Evolutionary conservation across 2,888 invertebrate genomes (phyloP).

Genomic region (Pachliopta kotzebuea): DNA sequence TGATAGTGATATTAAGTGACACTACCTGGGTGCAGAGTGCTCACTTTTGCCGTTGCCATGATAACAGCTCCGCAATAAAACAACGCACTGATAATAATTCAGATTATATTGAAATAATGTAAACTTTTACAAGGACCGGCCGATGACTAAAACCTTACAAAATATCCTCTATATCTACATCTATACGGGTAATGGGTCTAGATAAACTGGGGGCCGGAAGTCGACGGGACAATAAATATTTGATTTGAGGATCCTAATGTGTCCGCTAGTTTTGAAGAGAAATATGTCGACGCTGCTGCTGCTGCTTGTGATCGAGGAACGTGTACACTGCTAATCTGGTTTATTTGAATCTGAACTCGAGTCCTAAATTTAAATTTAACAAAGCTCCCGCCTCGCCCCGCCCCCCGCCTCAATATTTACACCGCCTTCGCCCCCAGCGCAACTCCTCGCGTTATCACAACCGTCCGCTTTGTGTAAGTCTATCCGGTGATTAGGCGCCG

Average conservation of each 20-base stretch:
- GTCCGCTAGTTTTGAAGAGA: not conserved
- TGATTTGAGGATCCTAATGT: not conserved
- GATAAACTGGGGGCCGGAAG: not conserved
- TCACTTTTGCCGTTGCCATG: too few species aligned
- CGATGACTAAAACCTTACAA: slow-evolving; percentile 22
- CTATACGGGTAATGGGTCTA: slow-evolving; percentile 6
- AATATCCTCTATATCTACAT: not conserved
- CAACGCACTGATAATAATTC: not conserved
- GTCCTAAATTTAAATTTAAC: not conserved
- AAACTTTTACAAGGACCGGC: slow-evolving; percentile 1
- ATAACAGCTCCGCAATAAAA: too few species aligned
- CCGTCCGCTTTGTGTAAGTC: not conserved
- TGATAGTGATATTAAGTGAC: too few species aligned
- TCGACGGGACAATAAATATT: not conserved
- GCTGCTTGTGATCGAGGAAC: too few species aligned
- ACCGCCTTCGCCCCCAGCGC: not conserved
- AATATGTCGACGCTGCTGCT: not conserved
- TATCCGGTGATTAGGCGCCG: not conserved
- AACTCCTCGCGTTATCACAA: not conserved
- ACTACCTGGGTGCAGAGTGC: too few species aligned
- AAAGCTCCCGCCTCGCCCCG: not conserved
- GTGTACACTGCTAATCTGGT: too few species aligned
- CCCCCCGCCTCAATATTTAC: slow-evolving; percentile 3
- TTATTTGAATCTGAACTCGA: too few species aligned
- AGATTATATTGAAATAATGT: slow-evolving; percentile 14